A percentile compares a stretch with the other conserved stretches of the same genome.
Conservation (phyloP, 2,113 vertebrate genomes). For the Sturnus vulgaris region DNA sequence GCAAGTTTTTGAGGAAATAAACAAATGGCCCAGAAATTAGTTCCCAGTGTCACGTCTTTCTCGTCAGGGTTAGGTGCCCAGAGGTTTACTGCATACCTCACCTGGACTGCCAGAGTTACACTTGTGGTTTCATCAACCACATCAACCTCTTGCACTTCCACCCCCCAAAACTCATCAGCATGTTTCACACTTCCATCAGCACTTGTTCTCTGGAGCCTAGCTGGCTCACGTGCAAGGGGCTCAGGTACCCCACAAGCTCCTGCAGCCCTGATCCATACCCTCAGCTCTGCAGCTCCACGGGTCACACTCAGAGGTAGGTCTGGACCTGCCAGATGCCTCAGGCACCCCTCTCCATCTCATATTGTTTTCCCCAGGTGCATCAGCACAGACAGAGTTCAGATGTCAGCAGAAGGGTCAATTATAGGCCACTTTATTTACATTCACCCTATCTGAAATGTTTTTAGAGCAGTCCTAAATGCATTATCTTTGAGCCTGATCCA, state of each 20-base stretch:
- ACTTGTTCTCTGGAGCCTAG: neutral
- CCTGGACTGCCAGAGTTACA: neutral
- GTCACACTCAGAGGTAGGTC: neutral
- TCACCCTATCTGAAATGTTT: constrained; percentile 5
- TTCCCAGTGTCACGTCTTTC: neutral
- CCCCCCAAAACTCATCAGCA: neutral
- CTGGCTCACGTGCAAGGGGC: accelerated
- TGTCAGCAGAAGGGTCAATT: constrained; percentile 32
- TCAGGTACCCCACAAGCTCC: neutral
- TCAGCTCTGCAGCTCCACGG: neutral
- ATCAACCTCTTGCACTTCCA: neutral
- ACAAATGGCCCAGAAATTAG: neutral
- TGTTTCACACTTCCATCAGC: neutral
- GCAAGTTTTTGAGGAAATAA: neutral
- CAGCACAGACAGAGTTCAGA: neutral
- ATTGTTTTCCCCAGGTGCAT: constrained; percentile 13
- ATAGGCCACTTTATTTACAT: constrained; percentile 23
- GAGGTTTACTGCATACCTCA: neutral
- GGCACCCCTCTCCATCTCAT: neutral
- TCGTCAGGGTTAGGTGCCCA: neutral
- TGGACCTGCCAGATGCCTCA: neutral
- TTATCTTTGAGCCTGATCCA: neutral
- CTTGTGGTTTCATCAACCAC: neutral
- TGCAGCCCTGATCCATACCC: accelerated
- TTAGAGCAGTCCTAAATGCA: constrained; percentile 15